phyloP scores from a whole-genome alignment of 2,113 vertebrate species.

The Morone saxatilis region DNA sequence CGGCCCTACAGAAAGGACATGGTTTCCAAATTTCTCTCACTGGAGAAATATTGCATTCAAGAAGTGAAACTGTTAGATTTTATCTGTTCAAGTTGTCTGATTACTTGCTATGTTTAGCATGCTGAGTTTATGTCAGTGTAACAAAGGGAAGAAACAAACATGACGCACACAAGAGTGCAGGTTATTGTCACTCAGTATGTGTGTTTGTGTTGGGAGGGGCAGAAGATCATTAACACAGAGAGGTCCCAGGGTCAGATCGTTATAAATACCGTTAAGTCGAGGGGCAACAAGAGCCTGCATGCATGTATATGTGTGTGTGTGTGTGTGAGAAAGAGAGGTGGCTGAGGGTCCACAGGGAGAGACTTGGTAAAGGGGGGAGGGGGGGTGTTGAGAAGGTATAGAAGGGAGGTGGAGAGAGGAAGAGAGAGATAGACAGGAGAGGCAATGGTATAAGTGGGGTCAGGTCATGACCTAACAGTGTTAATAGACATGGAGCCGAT shows the following conservation, averaged over 20 bases:
- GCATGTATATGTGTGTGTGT: constrained; percentile 9
- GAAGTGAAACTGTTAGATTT: background rate
- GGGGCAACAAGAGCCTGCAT: constrained; percentile 55
- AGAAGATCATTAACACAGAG: constrained; percentile 74
- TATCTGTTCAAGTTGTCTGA: background rate
- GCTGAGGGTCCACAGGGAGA: constrained; percentile 59
- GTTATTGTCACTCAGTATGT: constrained; percentile 58
- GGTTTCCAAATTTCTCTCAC: constrained; percentile 16
- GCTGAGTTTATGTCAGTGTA: constrained; percentile 2
- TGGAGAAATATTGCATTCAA: constrained; percentile 12
- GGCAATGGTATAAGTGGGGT: constrained; percentile 79
- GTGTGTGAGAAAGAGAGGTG: constrained; percentile 23
- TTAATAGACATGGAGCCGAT: constrained; percentile 80
- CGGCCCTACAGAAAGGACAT: background rate
- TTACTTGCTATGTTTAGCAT: background rate
- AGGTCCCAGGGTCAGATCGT: constrained; percentile 80
- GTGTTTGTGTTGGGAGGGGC: constrained; percentile 54
- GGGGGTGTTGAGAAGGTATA: constrained; percentile 52
- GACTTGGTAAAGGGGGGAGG: constrained; percentile 61
- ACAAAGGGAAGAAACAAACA: constrained; percentile 38
- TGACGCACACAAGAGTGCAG: constrained; percentile 3
- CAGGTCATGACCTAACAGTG: constrained; percentile 73
- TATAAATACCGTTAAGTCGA: constrained; percentile 79
- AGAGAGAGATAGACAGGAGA: constrained; percentile 53
- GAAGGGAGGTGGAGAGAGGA: constrained; percentile 23